Conservation (phyloP, 2,113 vertebrate genomes). For the Carassius gibelio region DNA sequence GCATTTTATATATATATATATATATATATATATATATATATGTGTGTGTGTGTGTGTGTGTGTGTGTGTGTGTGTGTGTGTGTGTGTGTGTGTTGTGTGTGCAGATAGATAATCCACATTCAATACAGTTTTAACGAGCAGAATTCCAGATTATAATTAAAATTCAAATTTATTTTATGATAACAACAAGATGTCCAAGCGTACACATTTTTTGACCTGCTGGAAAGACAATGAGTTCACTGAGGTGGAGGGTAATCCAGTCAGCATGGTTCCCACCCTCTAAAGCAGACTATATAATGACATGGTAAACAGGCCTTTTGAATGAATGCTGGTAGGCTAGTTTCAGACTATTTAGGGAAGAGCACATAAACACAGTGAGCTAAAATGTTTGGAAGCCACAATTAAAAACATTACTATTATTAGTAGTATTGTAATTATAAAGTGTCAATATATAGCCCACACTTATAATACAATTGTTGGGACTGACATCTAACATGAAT, state of each 20-base stretch:
- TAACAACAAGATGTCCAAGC: background rate
- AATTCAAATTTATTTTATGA: background rate
- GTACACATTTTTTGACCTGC: background rate
- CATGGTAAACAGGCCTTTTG: background rate
- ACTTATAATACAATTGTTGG: no score
- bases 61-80: no score
- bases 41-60: no score
- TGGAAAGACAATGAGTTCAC: constrained; percentile 1
- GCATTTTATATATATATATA: no score
- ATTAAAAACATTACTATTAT: background rate
- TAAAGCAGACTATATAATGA: constrained; percentile 26
- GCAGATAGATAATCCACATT: no score
- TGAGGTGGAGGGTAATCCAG: constrained; percentile 18
- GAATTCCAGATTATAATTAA: background rate
- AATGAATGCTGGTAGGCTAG: background rate
- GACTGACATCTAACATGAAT: no score
- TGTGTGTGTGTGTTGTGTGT: no score
- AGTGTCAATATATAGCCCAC: no score
- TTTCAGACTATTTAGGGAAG: background rate
- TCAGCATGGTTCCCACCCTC: constrained; percentile 21
- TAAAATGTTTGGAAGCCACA: background rate
- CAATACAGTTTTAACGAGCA: no score
- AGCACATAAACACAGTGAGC: background rate
- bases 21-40: no score
- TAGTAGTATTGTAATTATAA: no score